phyloP scores from a whole-genome alignment of 2,797 vertebrate species.

The Darevskia mixta region DNA sequence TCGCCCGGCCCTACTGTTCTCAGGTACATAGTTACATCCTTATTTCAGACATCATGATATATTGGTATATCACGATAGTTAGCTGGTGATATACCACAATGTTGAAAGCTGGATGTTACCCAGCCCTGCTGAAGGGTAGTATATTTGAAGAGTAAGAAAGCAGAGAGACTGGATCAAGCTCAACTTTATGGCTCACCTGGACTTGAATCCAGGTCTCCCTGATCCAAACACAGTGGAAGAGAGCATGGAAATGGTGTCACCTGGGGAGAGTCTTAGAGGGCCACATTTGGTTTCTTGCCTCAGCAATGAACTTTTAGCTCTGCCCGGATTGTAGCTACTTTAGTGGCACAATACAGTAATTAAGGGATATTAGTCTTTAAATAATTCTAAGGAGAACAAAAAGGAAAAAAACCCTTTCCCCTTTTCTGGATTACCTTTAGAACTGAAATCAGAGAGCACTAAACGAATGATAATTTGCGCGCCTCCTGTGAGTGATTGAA shows the following conservation, averaged over 20 bases:
- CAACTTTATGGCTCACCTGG: background rate
- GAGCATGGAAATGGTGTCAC: no score
- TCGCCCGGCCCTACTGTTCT: no score
- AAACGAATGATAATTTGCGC: constrained; percentile 80
- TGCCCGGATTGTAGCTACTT: constrained; percentile 60
- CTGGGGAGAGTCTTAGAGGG: no score
- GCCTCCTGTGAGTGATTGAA: constrained; percentile 79
- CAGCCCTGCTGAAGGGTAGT: no score
- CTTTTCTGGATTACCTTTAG: constrained; percentile 77
- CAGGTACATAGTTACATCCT: no score
- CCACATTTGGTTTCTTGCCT: no score
- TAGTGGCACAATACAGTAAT: constrained; percentile 70
- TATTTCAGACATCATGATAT: no score
- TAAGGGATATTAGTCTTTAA: constrained; percentile 76
- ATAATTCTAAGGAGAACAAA: constrained; percentile 77
- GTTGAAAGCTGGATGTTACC: no score
- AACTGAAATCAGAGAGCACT: constrained; percentile 74
- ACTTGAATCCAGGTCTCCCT: background rate
- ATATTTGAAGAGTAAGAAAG: background rate
- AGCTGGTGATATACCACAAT: no score
- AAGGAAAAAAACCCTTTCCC: constrained; percentile 61
- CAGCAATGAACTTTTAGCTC: background rate
- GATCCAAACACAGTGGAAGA: background rate
- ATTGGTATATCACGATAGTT: no score
- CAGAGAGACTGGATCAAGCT: background rate